A percentile compares a stretch with the other conserved stretches of the same genome.
These are phyloP conservation scores for Trissolcus brochymenae DNA, from an alignment of 2,888 invertebrate genomes.

Conservation along the genomic window DNA sequence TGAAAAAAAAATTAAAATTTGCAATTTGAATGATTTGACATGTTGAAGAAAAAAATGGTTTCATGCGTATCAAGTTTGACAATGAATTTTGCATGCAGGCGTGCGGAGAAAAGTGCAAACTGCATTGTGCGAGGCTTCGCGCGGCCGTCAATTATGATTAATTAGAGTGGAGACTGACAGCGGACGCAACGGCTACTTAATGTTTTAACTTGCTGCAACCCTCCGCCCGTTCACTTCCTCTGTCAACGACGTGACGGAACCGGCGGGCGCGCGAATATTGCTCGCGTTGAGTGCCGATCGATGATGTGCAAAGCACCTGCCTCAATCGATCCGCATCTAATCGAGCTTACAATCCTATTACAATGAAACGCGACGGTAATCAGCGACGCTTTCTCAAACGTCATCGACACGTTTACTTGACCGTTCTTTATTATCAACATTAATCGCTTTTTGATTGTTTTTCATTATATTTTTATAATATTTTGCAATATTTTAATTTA, in stretches of 20 bases:
- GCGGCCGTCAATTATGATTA: constrained; percentile 76
- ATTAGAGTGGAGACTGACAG: constrained; percentile 76
- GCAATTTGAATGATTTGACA: no score
- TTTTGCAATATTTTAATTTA: no score
- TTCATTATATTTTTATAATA: no score
- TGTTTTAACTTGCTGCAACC: constrained; percentile 72
- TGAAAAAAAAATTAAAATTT: no score
- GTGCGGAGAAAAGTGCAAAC: constrained; percentile 47
- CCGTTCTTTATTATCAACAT: background rate
- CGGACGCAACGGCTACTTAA: constrained; percentile 75
- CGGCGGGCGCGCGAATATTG: constrained; percentile 15
- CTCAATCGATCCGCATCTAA: constrained; percentile 50
- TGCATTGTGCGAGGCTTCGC: constrained; percentile 74
- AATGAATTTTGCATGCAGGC: constrained; percentile 20
- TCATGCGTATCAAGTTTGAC: constrained; percentile 9
- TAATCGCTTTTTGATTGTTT: constrained; percentile 9
- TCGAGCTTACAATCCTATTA: constrained; percentile 53
- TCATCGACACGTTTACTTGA: constrained; percentile 2
- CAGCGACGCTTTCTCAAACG: constrained; percentile 11
- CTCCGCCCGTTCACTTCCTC: constrained; percentile 65
- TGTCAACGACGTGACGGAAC: constrained; percentile 60
- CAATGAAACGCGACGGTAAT: constrained; percentile 39
- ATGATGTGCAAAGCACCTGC: constrained; percentile 52
- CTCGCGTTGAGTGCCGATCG: constrained; percentile 41
- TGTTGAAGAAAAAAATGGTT: no score